Evolutionary conservation across 2,113 vertebrate species (phyloP), one percentile per base, ranked within the genome.

Genomic region (Stomatorhinus ivindoensis): DNA sequence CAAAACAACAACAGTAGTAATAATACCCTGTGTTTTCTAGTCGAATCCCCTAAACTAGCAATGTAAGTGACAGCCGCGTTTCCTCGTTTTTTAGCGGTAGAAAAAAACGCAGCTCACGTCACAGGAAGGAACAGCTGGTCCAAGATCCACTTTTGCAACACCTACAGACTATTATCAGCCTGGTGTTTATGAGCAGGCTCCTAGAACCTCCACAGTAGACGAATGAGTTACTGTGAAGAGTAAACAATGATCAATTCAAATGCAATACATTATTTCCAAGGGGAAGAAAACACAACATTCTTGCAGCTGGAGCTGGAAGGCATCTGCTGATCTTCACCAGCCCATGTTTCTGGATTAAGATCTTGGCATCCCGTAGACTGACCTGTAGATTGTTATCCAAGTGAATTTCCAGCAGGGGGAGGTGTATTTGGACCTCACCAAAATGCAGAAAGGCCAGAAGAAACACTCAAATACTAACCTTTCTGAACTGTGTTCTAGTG

Each of bases 41-140:
- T 39, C 73, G 5, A 27, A 80, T 80, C 31, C 24, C n/a, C 19
- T 3, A 27, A 86, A 24, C 15, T 42, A 17, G 35, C 35, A 42
- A 80, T 42, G 5, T 76, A 35, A 39, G 69, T 17, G 21, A n/a
- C 35, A n/a, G 13, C 31, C 15, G 46, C 24, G 58, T 48, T 48
- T 24, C n/a, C 44, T 47, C n/a, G 53, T 31, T 27, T 31, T 15
- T 39, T 13, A 65, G 53, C 90, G 91, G 73, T 7, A 88, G 94
- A 94, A 95, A 94, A 92, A 91, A 90, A 83, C 88, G 19, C 10
- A 44, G 11, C 15, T 15, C 35, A 21, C 93, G 91, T 94, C 93
- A 95, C 88, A 11, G 0, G 44, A 69, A 58, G 88, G 51, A 89
- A 69, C 89, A 69, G 91, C 89, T 73, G 58, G 9, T 31, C 21